A percentile compares a stretch with the other conserved stretches of the same genome.
Evolutionary conservation across 2,888 invertebrate genomes (phyloP).

Genomic region (Hipparchia sbordonii): DNA sequence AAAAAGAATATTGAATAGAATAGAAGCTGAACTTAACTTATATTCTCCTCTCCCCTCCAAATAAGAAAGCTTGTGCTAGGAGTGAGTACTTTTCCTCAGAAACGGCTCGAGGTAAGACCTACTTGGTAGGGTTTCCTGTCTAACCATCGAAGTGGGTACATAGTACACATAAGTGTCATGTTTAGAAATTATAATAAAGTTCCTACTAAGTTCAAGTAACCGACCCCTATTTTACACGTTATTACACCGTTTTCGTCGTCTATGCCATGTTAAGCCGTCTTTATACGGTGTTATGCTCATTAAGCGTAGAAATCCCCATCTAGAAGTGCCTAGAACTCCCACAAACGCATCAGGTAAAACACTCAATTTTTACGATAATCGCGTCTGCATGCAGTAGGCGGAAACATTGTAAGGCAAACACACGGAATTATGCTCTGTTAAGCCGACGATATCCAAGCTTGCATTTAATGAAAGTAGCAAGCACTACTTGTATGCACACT

Average conservation of each 20-base stretch:
- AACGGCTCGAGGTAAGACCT: too few species aligned
- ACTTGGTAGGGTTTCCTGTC: too few species aligned
- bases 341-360: conserved; percentile 54
- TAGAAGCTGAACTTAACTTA: too few species aligned
- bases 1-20: too few species aligned
- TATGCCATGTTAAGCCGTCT: conserved; percentile 37
- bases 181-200: background rate
- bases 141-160: too few species aligned
- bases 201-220: background rate
- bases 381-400: conserved; percentile 61
- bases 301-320: conserved; percentile 49
- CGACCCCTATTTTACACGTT: conserved; percentile 25
- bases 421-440: conserved; percentile 51
- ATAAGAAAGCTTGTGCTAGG: too few species aligned
- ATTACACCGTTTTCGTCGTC: conserved; percentile 22
- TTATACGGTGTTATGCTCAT: conserved; percentile 46
- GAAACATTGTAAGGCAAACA: conserved; percentile 55
- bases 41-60: too few species aligned
- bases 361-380: conserved; percentile 71
- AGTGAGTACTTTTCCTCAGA: too few species aligned
- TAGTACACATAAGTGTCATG: too few species aligned
- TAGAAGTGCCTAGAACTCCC: conserved; percentile 44
- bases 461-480: conserved; percentile 57
- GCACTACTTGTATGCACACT: conserved; percentile 35
- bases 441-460: conserved; percentile 53